These are phyloP conservation scores for Yponomeuta plumbellus DNA, from an alignment of 2,888 invertebrate genomes.

Conservation along the genomic window DNA sequence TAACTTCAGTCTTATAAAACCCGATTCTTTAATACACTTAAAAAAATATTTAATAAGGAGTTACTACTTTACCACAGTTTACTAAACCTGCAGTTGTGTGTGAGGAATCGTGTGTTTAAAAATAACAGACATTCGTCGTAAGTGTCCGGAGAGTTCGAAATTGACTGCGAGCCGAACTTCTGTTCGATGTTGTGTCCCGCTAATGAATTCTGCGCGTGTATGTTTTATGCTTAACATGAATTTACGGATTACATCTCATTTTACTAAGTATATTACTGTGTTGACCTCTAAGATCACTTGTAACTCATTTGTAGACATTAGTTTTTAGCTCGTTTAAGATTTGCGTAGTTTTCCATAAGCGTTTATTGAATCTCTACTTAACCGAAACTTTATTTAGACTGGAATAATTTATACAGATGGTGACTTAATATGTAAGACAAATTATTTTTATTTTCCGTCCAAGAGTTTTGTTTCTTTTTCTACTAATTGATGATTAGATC, in stretches of 20 bases:
- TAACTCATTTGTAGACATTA: constrained; percentile 5
- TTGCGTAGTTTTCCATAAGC: constrained; percentile 8
- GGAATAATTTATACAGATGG: constrained; percentile 26
- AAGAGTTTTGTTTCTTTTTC: constrained; percentile 35
- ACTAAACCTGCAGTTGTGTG: too few relatives aligned
- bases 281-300: not conserved
- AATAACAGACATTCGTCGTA: too few relatives aligned
- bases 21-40: too few relatives aligned
- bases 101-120: too few relatives aligned
- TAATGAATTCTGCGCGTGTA: constrained; percentile 11
- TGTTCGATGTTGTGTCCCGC: not conserved
- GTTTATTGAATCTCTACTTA: not conserved
- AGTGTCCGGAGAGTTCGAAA: not conserved
- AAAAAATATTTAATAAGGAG: too few relatives aligned
- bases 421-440: constrained; percentile 28
- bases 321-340: constrained; percentile 17
- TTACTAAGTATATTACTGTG: not conserved
- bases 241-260: not conserved
- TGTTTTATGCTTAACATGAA: constrained; percentile 13
- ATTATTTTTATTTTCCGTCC: constrained; percentile 55
- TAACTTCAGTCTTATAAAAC: too few relatives aligned
- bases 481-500: not conserved
- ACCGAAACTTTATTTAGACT: constrained; percentile 33
- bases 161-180: not conserved
- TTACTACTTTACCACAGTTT: too few relatives aligned